phyloP scores from a whole-genome alignment of 2,797 vertebrate genomes.

The Alca torda region DNA sequence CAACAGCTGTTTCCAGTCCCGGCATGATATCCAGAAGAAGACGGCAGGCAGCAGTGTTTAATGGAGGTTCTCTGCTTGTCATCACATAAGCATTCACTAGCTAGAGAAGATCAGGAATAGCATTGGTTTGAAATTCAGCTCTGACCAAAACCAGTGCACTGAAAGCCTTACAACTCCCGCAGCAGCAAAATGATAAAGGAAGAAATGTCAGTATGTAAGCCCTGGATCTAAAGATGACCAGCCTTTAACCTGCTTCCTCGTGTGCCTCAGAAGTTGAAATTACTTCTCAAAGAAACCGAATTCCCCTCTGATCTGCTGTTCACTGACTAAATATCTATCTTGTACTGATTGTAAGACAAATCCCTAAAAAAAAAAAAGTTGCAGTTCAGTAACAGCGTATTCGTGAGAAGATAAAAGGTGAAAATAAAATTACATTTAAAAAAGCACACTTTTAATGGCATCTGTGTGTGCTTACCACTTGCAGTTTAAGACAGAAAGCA shows the following conservation, averaged over 20 bases:
- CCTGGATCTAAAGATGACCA: background rate
- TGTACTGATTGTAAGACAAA: background rate
- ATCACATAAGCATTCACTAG: conserved; percentile 98
- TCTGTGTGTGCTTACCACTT: background rate
- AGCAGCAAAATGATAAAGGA: background rate
- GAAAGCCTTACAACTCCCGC: conserved; percentile 3
- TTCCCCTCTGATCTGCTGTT: background rate
- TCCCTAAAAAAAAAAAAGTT: background rate
- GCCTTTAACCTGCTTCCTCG: background rate
- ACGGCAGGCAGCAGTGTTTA: conserved; percentile 95
- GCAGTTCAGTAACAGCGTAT: background rate
- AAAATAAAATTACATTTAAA: background rate
- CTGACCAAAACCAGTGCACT: conserved; percentile 8
- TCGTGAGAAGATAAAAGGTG: background rate
- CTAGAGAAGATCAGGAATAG: conserved; percentile 71
- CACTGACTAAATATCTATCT: background rate
- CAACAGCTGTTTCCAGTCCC: conserved; percentile 95
- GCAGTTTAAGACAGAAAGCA: background rate
- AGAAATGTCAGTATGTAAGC: background rate
- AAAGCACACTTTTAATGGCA: background rate
- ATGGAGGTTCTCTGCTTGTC: conserved; percentile 92
- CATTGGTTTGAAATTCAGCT: conserved; percentile 31
- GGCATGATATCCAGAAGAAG: conserved; percentile 98
- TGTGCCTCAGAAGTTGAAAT: background rate
- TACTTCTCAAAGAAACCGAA: background rate